Percentiles rank a stretch among this genome's conserved stretches.
These are phyloP conservation scores for Aythya baeri DNA, from an alignment of 2,113 vertebrate species.

Conservation along the genomic window DNA sequence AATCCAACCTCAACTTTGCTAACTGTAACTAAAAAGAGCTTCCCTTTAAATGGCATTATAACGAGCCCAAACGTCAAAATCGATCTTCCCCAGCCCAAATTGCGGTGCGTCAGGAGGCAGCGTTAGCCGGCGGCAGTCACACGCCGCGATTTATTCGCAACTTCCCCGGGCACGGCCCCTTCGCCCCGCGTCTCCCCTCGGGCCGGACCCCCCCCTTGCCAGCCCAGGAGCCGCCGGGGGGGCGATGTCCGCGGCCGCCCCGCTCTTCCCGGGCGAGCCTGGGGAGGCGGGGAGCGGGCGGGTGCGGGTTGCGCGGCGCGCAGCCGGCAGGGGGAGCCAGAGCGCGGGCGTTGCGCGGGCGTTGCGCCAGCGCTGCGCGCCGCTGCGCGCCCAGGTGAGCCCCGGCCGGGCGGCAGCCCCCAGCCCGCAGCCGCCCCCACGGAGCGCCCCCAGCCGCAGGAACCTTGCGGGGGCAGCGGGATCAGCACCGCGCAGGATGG, in stretches of 20 bases:
- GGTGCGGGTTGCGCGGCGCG: background rate
- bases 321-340: slow-evolving; percentile 69
- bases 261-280: background rate
- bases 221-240: too few species aligned
- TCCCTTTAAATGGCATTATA: slow-evolving; percentile 53
- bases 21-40: slow-evolving; percentile 42
- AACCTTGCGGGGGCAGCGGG: too few species aligned
- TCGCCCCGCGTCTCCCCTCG: background rate
- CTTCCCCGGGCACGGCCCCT: background rate
- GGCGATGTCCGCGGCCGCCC: background rate
- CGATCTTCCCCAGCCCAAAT: slow-evolving; percentile 43
- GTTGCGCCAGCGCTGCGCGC: background rate
- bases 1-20: slow-evolving; percentile 51
- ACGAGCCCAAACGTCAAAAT: slow-evolving; percentile 60
- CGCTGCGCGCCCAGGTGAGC: slow-evolving; percentile 30
- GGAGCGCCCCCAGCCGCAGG: background rate
- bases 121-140: background rate
- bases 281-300: background rate
- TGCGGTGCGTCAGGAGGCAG: background rate
- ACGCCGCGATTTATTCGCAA: background rate
- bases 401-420: background rate
- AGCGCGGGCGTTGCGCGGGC: slow-evolving; percentile 32
- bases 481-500: too few species aligned
- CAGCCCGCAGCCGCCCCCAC: background rate
- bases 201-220: background rate